Evolutionary conservation across 2,888 invertebrate genomes (phyloP), one percentile per base, ranked within the genome.

Genomic region (Nebria brevicollis): DNA sequence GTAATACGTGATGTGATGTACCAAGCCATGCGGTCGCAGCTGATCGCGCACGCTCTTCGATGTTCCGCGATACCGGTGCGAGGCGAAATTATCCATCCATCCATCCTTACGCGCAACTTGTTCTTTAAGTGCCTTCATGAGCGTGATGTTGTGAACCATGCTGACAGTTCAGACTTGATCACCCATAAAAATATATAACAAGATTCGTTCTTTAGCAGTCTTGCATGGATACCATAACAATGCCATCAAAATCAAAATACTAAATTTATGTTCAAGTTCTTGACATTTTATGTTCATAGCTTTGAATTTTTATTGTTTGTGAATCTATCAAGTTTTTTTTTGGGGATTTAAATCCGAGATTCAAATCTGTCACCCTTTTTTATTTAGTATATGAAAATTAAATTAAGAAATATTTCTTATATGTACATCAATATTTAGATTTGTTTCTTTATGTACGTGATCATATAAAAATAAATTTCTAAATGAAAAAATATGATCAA

Each of bases 1-100:
- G 70, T 70, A 70, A 70, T 70, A 70, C 70, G 70, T 70, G 70
- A 70, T 70, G 70, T 34, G 15, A 13, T 26, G 26, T 13, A 54
- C 11, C 54, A 54, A 4, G 5, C 2, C 54, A 54, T 13, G 54
- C 54, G 54, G 70, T 26, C 70, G 11, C 70, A 70, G 70, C 70
- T 34, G 70, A 70, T 70, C 70, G 70, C 70, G 70, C 70, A 70
- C 70, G 26, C 11, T 54, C 54, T 54, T 54, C 54, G 54, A 54
- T 54, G 54, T 8, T 54, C 8, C 54, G 54, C 54, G 54, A 54
- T 54, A 34, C 34, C 34, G 34, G 5, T 34, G 4, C 34, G 34
- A 34, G 2, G 34, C 34, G 34, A 34, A 34, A 54, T 54, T 54
- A 54, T 54, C 54, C 54, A 54, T 54, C 54, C 54, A 20, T 20